Base-by-base conservation (phyloP, 2,797 vertebrate genomes). In the Momotus momota region DNA sequence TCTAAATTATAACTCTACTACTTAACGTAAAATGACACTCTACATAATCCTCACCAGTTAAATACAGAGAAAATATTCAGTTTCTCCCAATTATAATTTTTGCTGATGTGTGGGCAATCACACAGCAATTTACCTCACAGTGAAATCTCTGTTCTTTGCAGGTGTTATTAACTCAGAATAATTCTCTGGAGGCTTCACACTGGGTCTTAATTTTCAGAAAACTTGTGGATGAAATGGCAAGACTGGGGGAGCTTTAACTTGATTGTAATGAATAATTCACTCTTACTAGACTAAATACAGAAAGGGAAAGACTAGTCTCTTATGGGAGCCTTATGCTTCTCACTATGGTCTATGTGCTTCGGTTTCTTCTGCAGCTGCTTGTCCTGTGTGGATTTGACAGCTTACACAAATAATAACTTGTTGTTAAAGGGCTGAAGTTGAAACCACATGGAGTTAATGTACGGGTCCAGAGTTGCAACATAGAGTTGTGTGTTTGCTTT, bases 251-350 rank as follows among this genome's bases (percentile, higher is more conserved):
- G 40, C 11, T 85, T 91, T 88, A 58, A 17, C 66, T 62, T 92
- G 75, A 92, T 82, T 94, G 80, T 85, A 91, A 93, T 92, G 93
- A 97, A 93, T 96, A 96, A 94, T 72, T 97, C 92, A 90, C 72
- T 83, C 71, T 77, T 77, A 69, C 13, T 66, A 54, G 48, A 81
- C 51, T 94, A 70, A 75, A 91, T 41, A 52, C 22, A 90, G 70
- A 96, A 83, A 83, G 80, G 29, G 19, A 85, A 96, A 95, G 38
- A 46, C 25, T 40, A 67, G 69, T 64, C 46, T 89, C 48, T 90
- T 92, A 70, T 71, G 69, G 83, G 74, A 95, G 31, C 25, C 52
- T 93, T 55, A 74, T 57, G 67, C 66, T 84, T 94, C 38, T 96
- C 61, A 19, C 81, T 88, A 60, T 45, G 46, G 65, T 58, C 83